These are phyloP conservation scores for Grammomys dolichurus DNA, from an alignment of 2,113 vertebrate genomes.

Conservation along the genomic window DNA sequence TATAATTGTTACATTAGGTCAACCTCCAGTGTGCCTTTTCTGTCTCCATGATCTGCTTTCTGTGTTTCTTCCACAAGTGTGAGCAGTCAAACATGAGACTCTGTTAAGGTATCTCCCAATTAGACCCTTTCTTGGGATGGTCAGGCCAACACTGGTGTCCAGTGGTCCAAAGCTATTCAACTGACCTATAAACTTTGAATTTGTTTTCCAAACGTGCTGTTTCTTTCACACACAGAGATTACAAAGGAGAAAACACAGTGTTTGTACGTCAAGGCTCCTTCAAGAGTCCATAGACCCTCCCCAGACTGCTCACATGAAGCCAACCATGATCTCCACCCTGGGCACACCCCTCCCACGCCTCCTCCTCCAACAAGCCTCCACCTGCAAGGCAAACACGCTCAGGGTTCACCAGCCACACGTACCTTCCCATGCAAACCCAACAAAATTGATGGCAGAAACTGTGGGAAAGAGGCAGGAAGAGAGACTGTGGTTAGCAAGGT, in stretches of 20 bases:
- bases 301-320: neutral
- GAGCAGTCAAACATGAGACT: neutral
- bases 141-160: neutral
- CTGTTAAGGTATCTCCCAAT: neutral
- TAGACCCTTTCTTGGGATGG: neutral
- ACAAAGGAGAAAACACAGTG: neutral
- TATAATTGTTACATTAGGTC: neutral
- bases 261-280: neutral
- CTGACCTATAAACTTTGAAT: neutral
- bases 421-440: slow-evolving; percentile 33
- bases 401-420: neutral
- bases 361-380: slow-evolving; percentile 63
- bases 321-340: slow-evolving; percentile 22
- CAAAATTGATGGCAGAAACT: neutral
- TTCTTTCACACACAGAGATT: neutral
- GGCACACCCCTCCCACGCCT: slow-evolving; percentile 56
- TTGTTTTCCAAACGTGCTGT: neutral
- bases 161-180: neutral
- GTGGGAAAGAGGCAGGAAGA: slow-evolving; percentile 48
- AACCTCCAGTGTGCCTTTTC: neutral
- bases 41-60: neutral
- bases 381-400: slow-evolving; percentile 61
- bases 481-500: slow-evolving; percentile 29
- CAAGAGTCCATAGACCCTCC: slow-evolving; percentile 9
- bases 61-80: neutral